Evolutionary conservation across 2,888 invertebrate genomes (phyloP).

Genomic region (Chorisops tibialis): DNA sequence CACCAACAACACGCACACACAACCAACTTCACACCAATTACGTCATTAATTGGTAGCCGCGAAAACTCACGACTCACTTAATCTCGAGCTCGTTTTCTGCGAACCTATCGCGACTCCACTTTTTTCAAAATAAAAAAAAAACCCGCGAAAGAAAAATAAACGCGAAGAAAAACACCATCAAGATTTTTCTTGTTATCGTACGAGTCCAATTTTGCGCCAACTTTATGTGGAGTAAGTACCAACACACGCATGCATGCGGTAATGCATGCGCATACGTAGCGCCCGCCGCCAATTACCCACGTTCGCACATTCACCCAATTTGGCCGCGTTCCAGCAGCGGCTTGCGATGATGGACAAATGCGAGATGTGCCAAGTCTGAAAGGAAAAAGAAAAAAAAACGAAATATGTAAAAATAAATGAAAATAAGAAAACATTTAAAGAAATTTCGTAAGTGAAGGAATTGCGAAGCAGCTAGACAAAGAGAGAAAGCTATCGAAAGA

Average conservation of each 20-base stretch:
- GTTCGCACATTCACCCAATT: constrained; percentile 19
- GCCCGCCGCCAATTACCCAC: neutral
- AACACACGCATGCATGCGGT: neutral
- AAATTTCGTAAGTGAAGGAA: neutral
- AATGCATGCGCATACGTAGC: neutral
- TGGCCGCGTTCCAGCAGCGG: constrained; percentile 12
- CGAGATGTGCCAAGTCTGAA: constrained; percentile 21
- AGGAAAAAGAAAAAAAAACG: constrained; percentile 7
- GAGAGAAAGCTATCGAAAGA: no score
- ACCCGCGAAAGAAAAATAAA: no score
- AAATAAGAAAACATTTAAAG: constrained; percentile 5
- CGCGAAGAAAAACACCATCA: no score
- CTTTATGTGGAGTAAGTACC: neutral
- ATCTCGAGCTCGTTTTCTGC: neutral
- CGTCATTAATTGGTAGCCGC: constrained; percentile 4
- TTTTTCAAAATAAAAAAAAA: no score
- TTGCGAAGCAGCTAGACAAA: no score
- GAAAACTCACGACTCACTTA: neutral
- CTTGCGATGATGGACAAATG: constrained; percentile 13
- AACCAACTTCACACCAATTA: neutral
- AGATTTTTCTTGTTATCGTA: constrained; percentile 7
- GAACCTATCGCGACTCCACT: neutral
- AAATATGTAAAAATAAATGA: neutral
- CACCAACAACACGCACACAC: constrained; percentile 2
- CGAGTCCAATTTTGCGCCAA: neutral